phyloP scores from a whole-genome alignment of 2,797 vertebrate genomes.

The Chelon auratus region DNA sequence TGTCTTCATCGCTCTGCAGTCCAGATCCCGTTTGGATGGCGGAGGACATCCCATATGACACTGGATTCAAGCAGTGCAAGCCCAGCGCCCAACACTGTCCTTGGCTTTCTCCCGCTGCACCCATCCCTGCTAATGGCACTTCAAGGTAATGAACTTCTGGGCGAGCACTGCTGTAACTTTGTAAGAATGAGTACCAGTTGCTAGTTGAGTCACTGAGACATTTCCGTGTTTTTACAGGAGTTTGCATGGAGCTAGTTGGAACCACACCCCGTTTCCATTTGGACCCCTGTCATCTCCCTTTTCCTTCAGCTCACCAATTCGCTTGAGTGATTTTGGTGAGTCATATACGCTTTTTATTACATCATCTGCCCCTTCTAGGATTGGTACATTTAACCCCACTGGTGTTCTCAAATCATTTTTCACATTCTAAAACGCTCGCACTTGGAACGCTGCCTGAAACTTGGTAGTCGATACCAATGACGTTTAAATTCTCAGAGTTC shows the following conservation, averaged over 20 bases:
- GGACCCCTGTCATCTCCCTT: constrained; percentile 78
- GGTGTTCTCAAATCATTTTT: too few relatives aligned
- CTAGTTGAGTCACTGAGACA: neutral
- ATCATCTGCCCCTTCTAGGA: too few relatives aligned
- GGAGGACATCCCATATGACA: constrained; percentile 80
- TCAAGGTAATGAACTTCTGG: constrained; percentile 80
- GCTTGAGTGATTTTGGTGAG: constrained; percentile 91
- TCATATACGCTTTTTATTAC: constrained; percentile 12
- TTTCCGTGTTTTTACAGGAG: constrained; percentile 48
- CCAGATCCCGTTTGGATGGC: constrained; percentile 82
- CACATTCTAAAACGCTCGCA: too few relatives aligned
- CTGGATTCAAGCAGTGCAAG: constrained; percentile 85
- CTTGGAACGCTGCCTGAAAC: too few relatives aligned
- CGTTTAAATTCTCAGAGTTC: too few relatives aligned
- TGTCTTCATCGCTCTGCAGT: constrained; percentile 77
- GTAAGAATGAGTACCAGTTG: neutral
- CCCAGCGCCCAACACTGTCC: constrained; percentile 79
- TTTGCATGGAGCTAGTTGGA: constrained; percentile 63
- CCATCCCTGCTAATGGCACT: constrained; percentile 71
- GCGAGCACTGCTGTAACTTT: neutral
- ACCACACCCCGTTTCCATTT: constrained; percentile 75
- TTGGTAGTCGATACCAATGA: too few relatives aligned
- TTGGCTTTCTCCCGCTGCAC: constrained; percentile 83
- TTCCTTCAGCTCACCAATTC: constrained; percentile 79
- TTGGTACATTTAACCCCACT: too few relatives aligned